Evolutionary conservation across 2,113 vertebrate genomes (phyloP), one percentile per base, ranked within the genome.

Genomic region (Boulengeromyrus knoepffleri): DNA sequence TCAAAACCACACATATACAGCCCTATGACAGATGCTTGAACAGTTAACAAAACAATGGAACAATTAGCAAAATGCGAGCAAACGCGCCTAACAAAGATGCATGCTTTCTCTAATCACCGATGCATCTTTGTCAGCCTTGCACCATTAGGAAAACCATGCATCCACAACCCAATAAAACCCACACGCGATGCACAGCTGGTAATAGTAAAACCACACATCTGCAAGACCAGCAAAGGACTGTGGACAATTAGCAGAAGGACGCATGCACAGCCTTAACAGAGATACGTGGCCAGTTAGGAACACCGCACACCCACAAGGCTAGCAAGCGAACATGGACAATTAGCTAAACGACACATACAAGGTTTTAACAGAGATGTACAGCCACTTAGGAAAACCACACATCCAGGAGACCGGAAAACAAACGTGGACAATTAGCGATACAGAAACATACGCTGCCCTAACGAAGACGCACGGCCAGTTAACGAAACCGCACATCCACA

Each of bases 231-330:
- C 56, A 12, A 39, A 85, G 39, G 85, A 12, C 17, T 21, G 19
- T n/a, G 83, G 39, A 85, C 21, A 46, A 21, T 85, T 47, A 85
- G 83, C 83, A 5, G 39, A 45, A n/a, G 36, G 39, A 85, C 3
- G 19, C 83, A n/a, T 47, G 42, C 19, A n/a, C 17, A 24, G 21
- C 39, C 24, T 46, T n/a, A n/a, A 47, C 42, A 85, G 39, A 85
- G 42, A 85, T 46, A 85, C 45, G 39, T 9, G 24, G 83, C 42
- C 83, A 24, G 45, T 85, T 47, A 13, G 83, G 21, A 46, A 47
- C 46, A 24, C 42, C 9, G 83, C 83, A 85, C 45, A 19, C 27
- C 85, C 49, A n/a, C 47, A 93, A 93, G 90, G 92, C 47, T 66
- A 46, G 53, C 56, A 12, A n/a, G 77, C 47, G 74, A 89, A 52